phyloP scores from a whole-genome alignment of 1,140 invertebrate species.

The Drepana arcuata region DNA sequence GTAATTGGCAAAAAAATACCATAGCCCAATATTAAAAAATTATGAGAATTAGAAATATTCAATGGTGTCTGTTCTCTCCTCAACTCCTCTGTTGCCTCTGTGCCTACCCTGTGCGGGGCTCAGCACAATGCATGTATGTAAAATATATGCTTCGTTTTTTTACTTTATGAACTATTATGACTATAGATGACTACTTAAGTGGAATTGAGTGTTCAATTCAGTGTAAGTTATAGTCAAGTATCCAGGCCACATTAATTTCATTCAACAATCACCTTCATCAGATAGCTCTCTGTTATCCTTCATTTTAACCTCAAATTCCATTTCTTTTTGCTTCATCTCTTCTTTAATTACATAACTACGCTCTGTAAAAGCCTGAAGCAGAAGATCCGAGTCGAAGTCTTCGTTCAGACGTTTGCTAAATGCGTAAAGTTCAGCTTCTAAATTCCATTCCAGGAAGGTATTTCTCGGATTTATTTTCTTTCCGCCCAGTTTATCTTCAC shows the following conservation, averaged over 20 bases:
- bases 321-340: slow-evolving; percentile 76
- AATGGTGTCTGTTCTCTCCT: too few species aligned
- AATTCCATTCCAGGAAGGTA: slow-evolving; percentile 87
- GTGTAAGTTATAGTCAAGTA: too few species aligned
- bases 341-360: slow-evolving; percentile 85
- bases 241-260: too few species aligned
- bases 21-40: neutral
- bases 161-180: too few species aligned
- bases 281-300: slow-evolving; percentile 80
- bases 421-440: slow-evolving; percentile 89
- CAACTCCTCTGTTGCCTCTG: too few species aligned
- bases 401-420: slow-evolving; percentile 91
- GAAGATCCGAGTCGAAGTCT: slow-evolving; percentile 79
- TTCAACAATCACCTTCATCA: slow-evolving; percentile 78
- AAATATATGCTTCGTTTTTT: too few species aligned
- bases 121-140: too few species aligned
- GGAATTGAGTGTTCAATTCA: too few species aligned
- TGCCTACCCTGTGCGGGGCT: too few species aligned
- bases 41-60: too few species aligned
- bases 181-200: too few species aligned
- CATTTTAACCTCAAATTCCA: slow-evolving; percentile 79
- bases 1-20: neutral
- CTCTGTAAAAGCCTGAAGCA: slow-evolving; percentile 86
- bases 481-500: slow-evolving; percentile 46
- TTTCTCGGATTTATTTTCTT: slow-evolving; percentile 68